Evolutionary conservation across 1,140 invertebrate species (phyloP).

Genomic region (Hycleus phaleratus): DNA sequence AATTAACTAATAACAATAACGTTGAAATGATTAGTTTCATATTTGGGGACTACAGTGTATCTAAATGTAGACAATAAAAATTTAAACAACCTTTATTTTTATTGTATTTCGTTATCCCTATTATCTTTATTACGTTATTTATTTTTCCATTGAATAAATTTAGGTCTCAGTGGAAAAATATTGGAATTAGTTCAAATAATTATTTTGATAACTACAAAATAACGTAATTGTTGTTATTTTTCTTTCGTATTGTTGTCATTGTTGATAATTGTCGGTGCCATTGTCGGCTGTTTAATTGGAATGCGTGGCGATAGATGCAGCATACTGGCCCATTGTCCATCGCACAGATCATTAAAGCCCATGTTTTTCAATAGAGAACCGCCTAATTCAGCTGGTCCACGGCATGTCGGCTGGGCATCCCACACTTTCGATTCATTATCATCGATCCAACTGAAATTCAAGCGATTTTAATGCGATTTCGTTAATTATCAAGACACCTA

Average conservation of each 20-base stretch:
- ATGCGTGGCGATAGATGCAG: conserved; percentile 60
- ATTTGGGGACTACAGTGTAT: too few relatives aligned
- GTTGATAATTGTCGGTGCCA: too few relatives aligned
- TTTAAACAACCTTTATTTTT: too few relatives aligned
- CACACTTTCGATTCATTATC: conserved; percentile 60
- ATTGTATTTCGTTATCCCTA: too few relatives aligned
- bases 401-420: conserved; percentile 66
- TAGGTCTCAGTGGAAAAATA: not conserved
- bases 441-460: conserved; percentile 54
- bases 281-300: conserved; percentile 37
- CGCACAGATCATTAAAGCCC: conserved; percentile 72
- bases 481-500: conserved; percentile 43
- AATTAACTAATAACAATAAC: too few relatives aligned
- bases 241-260: too few relatives aligned
- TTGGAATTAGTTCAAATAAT: too few relatives aligned
- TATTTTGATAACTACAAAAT: too few relatives aligned
- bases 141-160: not conserved
- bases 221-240: too few relatives aligned
- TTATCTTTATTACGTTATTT: too few relatives aligned
- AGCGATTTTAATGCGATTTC: not conserved
- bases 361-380: conserved; percentile 60
- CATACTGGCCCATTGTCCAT: conserved; percentile 81
- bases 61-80: too few relatives aligned
- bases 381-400: conserved; percentile 64
- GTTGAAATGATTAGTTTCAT: too few relatives aligned